Evolutionary conservation across 2,113 vertebrate species (phyloP).

Genomic region (Dendropsophus ebraccatus): DNA sequence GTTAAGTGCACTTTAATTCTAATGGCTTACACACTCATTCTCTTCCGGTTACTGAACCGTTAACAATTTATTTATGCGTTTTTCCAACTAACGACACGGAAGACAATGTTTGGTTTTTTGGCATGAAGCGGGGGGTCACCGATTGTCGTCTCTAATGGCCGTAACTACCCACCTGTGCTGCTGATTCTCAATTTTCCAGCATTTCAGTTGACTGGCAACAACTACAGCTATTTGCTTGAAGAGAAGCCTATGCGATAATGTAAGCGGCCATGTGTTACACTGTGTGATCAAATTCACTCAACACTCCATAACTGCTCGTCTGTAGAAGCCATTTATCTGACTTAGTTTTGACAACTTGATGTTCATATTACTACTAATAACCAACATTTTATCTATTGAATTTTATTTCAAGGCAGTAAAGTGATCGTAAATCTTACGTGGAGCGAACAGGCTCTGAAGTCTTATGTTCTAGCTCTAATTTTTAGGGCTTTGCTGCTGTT

Average conservation of each 20-base stretch:
- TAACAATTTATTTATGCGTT: not conserved
- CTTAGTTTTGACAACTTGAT: not conserved
- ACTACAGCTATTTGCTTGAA: not conserved
- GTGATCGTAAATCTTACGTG: not conserved
- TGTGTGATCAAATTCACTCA: not conserved
- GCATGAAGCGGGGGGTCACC: not conserved
- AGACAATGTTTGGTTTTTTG: not conserved
- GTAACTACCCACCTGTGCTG: not conserved
- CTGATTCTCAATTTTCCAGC: not conserved
- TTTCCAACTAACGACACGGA: not conserved
- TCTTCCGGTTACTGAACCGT: not conserved
- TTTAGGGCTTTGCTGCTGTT: not conserved
- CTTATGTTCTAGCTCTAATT: not conserved
- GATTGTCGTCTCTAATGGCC: not conserved
- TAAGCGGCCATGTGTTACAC: not conserved
- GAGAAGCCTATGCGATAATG: not conserved
- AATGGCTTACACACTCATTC: not conserved
- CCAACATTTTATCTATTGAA: not conserved
- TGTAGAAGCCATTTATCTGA: not conserved
- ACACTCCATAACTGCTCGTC: not conserved
- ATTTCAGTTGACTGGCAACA: not conserved
- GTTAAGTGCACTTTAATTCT: not conserved
- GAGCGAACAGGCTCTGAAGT: not conserved
- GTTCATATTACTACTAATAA: not conserved
- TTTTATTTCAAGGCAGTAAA: not conserved